phyloP scores from a whole-genome alignment of 2,888 invertebrate genomes.

The Drepanosiphum platanoidis region DNA sequence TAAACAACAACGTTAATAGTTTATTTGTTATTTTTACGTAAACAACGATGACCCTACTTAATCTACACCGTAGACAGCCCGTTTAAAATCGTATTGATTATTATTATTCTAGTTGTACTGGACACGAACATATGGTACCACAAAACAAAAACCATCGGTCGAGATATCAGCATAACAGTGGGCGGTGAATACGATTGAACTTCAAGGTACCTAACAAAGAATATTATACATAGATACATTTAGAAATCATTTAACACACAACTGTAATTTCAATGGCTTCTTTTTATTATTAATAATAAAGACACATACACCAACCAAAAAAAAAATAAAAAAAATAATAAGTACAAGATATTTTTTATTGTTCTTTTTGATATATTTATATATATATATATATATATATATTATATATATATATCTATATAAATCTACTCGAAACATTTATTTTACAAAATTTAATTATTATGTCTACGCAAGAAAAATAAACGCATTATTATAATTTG shows the following conservation, averaged over 20 bases:
- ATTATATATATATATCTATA: no score
- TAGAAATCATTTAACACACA: background rate
- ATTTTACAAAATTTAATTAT: slow-evolving; percentile 7
- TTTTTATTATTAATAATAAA: slow-evolving; percentile 39
- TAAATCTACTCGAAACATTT: no score
- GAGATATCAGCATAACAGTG: slow-evolving; percentile 93
- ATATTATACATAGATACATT: background rate
- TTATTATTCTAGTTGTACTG: slow-evolving; percentile 65
- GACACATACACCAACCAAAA: slow-evolving; percentile 15
- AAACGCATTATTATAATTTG: slow-evolving; percentile 1
- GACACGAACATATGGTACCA: slow-evolving; percentile 95
- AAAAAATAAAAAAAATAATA: no score
- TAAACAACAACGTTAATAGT: no score
- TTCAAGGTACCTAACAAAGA: background rate
- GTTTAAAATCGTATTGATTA: background rate
- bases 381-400: no score
- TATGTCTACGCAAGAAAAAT: no score
- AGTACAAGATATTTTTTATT: background rate
- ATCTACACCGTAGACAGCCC: no score
- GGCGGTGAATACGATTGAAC: slow-evolving; percentile 92
- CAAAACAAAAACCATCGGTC: slow-evolving; percentile 85
- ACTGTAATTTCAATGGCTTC: background rate
- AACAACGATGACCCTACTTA: no score
- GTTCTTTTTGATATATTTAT: background rate
- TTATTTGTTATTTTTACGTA: no score